Evolutionary conservation across 2,888 invertebrate species (phyloP).

Genomic region (Ophion costatus): DNA sequence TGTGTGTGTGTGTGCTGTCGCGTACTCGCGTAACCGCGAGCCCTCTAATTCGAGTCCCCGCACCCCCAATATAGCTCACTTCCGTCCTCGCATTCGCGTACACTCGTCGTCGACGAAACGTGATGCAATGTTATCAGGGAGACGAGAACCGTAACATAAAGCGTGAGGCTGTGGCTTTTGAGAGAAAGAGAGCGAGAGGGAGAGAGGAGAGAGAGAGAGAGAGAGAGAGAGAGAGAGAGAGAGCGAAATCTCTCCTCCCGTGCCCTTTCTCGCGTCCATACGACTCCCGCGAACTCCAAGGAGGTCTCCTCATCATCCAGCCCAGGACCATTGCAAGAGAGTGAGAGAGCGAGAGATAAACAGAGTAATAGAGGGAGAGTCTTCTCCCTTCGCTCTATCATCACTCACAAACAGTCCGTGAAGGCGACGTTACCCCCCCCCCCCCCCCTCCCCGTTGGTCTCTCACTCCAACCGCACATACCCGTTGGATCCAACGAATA

Average conservation of each 20-base stretch:
- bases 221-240: constrained; percentile 3
- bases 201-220: constrained; percentile 10
- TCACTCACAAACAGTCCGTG: constrained; percentile 76
- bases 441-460: constrained; percentile 25
- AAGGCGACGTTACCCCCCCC: constrained; percentile 56
- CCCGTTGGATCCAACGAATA: constrained; percentile 71
- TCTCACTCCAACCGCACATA: constrained; percentile 26
- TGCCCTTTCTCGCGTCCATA: constrained; percentile 29
- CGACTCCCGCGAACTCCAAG: constrained; percentile 66
- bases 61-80: constrained; percentile 76
- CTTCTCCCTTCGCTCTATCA: constrained; percentile 69
- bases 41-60: constrained; percentile 76
- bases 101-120: constrained; percentile 63
- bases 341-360: constrained; percentile 5
- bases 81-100: constrained; percentile 69
- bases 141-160: constrained; percentile 35
- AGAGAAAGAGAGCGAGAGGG: constrained; percentile 20
- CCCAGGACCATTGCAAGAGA: constrained; percentile 40
- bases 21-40: constrained; percentile 72
- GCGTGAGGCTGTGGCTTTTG: constrained; percentile 32
- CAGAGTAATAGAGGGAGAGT: constrained; percentile 20
- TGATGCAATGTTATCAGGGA: constrained; percentile 73
- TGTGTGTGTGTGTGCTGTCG: too few relatives aligned
- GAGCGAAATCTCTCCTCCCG: constrained; percentile 45
- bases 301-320: constrained; percentile 61